These are phyloP conservation scores for Eira barbara DNA, from an alignment of 2,113 vertebrate species.

Conservation along the genomic window DNA sequence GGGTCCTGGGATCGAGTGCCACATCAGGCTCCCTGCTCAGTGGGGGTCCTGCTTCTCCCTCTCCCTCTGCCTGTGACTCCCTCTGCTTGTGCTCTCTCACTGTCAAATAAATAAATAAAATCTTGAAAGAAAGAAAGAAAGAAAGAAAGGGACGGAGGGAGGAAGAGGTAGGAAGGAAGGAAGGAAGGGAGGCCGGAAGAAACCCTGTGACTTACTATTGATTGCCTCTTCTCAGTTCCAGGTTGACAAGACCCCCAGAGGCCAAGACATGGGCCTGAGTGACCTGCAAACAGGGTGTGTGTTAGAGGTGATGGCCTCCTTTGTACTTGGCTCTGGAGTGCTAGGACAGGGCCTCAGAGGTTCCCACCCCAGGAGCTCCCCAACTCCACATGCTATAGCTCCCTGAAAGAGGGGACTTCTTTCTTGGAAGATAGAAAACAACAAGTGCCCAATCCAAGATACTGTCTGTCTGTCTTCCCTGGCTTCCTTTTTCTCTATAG, in stretches of 20 bases:
- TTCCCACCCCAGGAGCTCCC: not conserved
- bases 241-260: not conserved
- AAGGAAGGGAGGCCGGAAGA: not conserved
- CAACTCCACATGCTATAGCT: not conserved
- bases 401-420: not conserved
- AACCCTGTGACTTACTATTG: not conserved
- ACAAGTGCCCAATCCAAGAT: not conserved
- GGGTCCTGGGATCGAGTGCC: no score
- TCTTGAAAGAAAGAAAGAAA: no score
- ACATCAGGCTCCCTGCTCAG: no score
- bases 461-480: not conserved
- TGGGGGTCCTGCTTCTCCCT: no score
- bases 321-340: not conserved
- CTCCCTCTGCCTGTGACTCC: no score
- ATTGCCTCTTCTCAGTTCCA: not conserved
- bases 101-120: no score
- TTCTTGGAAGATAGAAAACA: not conserved
- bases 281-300: not conserved
- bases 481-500: not conserved
- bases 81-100: no score
- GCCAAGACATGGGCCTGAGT: not conserved
- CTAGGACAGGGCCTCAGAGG: not conserved
- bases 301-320: not conserved
- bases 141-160: no score
- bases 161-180: no score